Percentiles rank a stretch among this genome's conserved stretches.
Evolutionary conservation across 2,797 vertebrate genomes (phyloP).

Genomic region (Liparis tanakae): DNA sequence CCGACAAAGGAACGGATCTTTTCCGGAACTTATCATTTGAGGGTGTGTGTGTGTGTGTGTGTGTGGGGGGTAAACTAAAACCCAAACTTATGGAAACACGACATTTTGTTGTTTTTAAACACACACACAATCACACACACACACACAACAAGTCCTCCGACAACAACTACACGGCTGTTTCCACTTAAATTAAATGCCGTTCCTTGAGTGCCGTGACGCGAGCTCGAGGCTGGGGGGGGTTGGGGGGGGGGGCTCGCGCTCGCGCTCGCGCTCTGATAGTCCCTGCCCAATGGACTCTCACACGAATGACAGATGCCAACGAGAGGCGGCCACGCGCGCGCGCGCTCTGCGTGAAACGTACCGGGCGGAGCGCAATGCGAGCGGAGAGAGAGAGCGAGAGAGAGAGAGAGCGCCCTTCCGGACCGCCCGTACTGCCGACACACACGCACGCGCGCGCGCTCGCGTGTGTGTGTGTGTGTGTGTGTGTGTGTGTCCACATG

Average conservation of each 20-base stretch:
- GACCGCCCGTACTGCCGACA: too few species aligned
- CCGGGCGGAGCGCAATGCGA: too few species aligned
- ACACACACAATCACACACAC: background rate
- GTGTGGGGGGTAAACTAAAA: constrained; percentile 23
- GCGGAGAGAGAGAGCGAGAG: too few species aligned
- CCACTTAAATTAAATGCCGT: constrained; percentile 36
- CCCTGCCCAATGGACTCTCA: background rate
- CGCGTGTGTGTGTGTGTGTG: too few species aligned
- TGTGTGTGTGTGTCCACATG: too few species aligned
- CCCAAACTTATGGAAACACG: constrained; percentile 43
- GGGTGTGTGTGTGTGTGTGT: too few species aligned
- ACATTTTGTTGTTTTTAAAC: background rate
- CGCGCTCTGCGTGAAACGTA: too few species aligned
- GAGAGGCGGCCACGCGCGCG: too few species aligned
- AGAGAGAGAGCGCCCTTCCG: too few species aligned
- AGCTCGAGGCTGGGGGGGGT: constrained; percentile 23
- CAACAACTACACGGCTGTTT: background rate
- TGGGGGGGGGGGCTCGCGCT: constrained; percentile 3
- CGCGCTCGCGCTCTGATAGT: background rate
- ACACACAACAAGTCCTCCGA: constrained; percentile 22
- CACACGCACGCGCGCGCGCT: too few species aligned
- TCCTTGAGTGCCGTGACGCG: constrained; percentile 9
- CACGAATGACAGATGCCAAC: background rate
- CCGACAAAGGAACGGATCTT: constrained; percentile 78
- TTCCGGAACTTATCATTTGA: constrained; percentile 48